phyloP scores from a whole-genome alignment of 2,888 invertebrate species.

The Caenorhabditis becei region DNA sequence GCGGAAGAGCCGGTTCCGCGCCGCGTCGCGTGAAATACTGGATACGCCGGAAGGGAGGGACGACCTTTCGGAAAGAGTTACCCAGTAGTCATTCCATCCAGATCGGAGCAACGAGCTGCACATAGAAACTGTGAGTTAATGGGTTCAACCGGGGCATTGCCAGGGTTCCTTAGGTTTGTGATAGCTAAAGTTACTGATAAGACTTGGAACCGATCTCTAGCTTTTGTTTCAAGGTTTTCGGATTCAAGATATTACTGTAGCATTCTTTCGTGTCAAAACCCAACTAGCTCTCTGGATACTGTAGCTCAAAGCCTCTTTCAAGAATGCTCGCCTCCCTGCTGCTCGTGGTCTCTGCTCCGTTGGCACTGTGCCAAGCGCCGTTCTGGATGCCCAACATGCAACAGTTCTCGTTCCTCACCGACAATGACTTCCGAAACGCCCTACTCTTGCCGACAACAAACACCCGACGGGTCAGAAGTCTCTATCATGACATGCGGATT shows the following conservation, averaged over 20 bases:
- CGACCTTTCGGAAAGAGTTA: conserved; percentile 40
- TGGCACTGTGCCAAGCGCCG: conserved; percentile 50
- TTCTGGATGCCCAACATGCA: conserved; percentile 59
- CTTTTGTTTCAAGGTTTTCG: no score
- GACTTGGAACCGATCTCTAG: no score
- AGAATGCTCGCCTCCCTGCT: conserved; percentile 17
- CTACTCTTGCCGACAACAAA: conserved; percentile 44
- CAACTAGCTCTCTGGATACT: background rate
- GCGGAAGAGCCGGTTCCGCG: conserved; percentile 12
- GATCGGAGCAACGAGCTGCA: conserved; percentile 4
- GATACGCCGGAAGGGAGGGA: conserved; percentile 1
- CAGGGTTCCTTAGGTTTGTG: no score
- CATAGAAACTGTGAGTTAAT: no score
- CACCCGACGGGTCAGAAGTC: conserved; percentile 48
- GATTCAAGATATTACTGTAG: no score
- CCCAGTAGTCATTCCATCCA: conserved; percentile 24
- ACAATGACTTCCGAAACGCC: conserved; percentile 72
- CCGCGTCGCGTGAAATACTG: conserved; percentile 50
- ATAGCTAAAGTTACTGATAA: no score
- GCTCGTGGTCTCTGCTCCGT: conserved; percentile 16
- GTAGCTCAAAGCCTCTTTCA: background rate
- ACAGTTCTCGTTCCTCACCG: conserved; percentile 69
- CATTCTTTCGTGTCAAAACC: conserved; percentile 1
- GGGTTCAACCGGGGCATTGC: no score
- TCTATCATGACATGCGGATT: conserved; percentile 66